A percentile compares a stretch with the other conserved stretches of the same genome.
Evolutionary conservation across 2,797 vertebrate species (phyloP).

Genomic region (Falco cherrug): DNA sequence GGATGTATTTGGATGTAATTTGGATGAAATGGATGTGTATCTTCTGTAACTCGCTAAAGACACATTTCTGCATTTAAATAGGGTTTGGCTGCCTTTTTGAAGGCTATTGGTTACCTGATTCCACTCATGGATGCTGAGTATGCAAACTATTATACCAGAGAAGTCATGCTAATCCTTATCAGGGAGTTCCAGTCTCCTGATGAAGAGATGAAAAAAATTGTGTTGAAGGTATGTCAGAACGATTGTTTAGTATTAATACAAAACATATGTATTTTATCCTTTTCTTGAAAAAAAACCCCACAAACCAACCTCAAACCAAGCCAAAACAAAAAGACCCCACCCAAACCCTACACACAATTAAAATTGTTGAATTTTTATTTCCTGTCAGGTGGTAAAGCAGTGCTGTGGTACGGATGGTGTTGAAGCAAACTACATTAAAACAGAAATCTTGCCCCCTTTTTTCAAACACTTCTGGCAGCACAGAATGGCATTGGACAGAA

Average conservation of each 20-base stretch:
- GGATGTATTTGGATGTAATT: too few relatives aligned
- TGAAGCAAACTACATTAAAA: constrained; percentile 99
- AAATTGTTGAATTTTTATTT: neutral
- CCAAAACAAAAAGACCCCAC: accelerated
- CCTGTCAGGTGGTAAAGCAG: constrained; percentile 93
- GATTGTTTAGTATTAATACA: neutral
- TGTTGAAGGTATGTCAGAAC: constrained; percentile 86
- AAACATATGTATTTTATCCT: neutral
- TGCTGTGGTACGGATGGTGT: constrained; percentile 99
- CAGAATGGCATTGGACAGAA: constrained; percentile 97
- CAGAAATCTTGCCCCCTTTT: constrained; percentile 97
- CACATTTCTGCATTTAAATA: constrained; percentile 58
- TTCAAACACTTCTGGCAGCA: constrained; percentile 99
- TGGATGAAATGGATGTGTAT: neutral
- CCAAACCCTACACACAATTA: neutral
- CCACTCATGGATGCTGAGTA: constrained; percentile 99
- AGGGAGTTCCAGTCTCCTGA: constrained; percentile 99
- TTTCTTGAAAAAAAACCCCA: neutral
- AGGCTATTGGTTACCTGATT: constrained; percentile 98
- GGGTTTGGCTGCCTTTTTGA: constrained; percentile 98
- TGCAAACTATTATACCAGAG: constrained; percentile 98
- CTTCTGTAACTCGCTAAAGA: neutral
- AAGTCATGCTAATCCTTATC: constrained; percentile 99
- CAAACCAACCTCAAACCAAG: neutral
- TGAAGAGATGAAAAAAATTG: constrained; percentile 99